phyloP scores from a whole-genome alignment of 1,140 invertebrate genomes.

The Campoletis sonorensis region DNA sequence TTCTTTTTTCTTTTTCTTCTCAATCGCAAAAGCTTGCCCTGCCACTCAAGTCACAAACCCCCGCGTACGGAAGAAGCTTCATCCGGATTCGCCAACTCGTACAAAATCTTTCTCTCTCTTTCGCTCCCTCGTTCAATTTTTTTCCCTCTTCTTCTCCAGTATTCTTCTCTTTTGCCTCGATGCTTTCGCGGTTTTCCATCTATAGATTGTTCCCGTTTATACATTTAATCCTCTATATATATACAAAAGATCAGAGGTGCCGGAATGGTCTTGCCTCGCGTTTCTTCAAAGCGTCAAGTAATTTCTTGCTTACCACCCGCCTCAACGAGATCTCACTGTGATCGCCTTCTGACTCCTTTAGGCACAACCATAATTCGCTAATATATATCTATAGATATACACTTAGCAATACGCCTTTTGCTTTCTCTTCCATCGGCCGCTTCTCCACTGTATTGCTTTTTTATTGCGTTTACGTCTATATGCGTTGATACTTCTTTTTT shows the following conservation, averaged over 20 bases:
- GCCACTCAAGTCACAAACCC: slow-evolving; percentile 21
- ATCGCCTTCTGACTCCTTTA: background rate
- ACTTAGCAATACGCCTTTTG: background rate
- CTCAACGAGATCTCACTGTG: background rate
- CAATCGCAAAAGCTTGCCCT: slow-evolving; percentile 44
- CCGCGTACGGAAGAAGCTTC: slow-evolving; percentile 39
- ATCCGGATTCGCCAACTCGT: slow-evolving; percentile 36
- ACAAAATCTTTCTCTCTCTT: slow-evolving; percentile 9
- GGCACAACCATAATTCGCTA: background rate
- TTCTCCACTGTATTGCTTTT: slow-evolving; percentile 21
- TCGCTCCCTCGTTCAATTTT: background rate
- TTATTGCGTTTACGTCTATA: background rate
- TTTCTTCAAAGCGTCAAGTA: slow-evolving; percentile 44
- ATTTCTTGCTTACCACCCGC: slow-evolving; percentile 35
- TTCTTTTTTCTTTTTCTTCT: slow-evolving; percentile 6
- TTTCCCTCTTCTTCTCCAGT: background rate
- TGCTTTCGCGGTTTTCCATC: slow-evolving; percentile 30
- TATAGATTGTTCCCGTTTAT: slow-evolving; percentile 29
- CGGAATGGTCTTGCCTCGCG: slow-evolving; percentile 40
- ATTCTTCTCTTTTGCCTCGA: slow-evolving; percentile 6
- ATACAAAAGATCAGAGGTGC: slow-evolving; percentile 27
- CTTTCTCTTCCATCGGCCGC: background rate
- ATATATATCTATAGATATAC: slow-evolving; percentile 12
- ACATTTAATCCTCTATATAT: background rate
- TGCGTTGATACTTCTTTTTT: background rate